Evolutionary conservation across 2,113 vertebrate genomes (phyloP), one percentile per base, ranked within the genome.

Genomic region (Psittacula cyanocephala): DNA sequence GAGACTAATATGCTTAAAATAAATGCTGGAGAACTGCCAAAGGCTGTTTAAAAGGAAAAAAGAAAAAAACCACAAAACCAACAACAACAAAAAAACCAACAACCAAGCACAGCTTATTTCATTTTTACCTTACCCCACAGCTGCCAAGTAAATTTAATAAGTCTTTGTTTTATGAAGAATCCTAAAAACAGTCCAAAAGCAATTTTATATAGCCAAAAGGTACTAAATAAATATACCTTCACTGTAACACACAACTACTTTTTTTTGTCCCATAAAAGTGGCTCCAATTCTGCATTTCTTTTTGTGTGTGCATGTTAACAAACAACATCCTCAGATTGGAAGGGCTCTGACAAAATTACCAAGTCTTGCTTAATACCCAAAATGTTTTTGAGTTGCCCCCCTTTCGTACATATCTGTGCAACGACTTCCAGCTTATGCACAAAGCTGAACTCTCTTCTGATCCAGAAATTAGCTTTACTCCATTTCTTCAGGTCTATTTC

Each of bases 111-210:
- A 96, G 95, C 85, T 97, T 90, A 91, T 89, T 96, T 97, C 62
- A 95, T 96, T 96, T 96, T 95, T 93, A 96, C 93, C 86, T 97
- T 96, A 86, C 92, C 18, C 53, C 92, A 95, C 85, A 98, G 94
- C 93, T 97, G 96, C 96, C 97, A 98, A 97, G 89, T 86, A 96
- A 97, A 97, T 96, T 93, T 98, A 98, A 96, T 98, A 97, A 98
- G 96, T 80, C 89, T 97, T 97, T 98, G 95, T 96, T 98, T 98
- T 97, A 98, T 95, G 93, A 98, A 96, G 79, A 96, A 97, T 92
- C 91, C 94, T 97, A 97, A 98, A 97, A 97, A 59, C 72, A 72
- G 68, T 95, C 90, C 82, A 95, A 97, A 95, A 91, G 71, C 93
- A 97, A 97, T 97, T 97, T 97, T 92, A 96, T 89, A 93, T 71